phyloP scores from a whole-genome alignment of 2,888 invertebrate species.

The Rhaphigaster nebulosa region DNA sequence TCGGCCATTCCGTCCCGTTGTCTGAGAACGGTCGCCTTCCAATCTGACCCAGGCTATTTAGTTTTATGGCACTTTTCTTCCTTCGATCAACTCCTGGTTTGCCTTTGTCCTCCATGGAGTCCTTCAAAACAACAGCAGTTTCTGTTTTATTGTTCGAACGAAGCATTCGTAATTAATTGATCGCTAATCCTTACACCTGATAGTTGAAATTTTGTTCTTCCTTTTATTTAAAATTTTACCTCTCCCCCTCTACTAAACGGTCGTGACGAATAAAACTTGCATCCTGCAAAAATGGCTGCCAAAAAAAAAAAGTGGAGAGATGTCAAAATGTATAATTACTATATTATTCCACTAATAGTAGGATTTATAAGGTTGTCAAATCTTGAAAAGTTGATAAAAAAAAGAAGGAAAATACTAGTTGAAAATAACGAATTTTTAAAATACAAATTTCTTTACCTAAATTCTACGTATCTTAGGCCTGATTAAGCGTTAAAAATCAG shows the following conservation, averaged over 20 bases:
- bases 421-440: too few relatives aligned
- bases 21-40: background rate
- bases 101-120: background rate
- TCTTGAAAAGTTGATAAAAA: too few relatives aligned
- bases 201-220: background rate
- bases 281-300: too few relatives aligned
- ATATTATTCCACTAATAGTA: too few relatives aligned
- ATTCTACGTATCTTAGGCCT: too few relatives aligned
- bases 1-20: conserved; percentile 9
- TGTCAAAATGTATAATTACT: too few relatives aligned
- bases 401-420: too few relatives aligned
- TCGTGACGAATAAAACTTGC: too few relatives aligned
- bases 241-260: background rate
- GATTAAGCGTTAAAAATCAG: too few relatives aligned
- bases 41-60: background rate
- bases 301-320: too few relatives aligned
- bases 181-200: background rate
- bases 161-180: background rate
- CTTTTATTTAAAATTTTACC: background rate
- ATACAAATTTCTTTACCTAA: too few relatives aligned
- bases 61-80: background rate
- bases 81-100: background rate
- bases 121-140: background rate
- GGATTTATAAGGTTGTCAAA: too few relatives aligned
- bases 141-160: background rate